Evolutionary conservation across 2,888 invertebrate genomes (phyloP).

Genomic region (Dyspetes luteomarginatus): DNA sequence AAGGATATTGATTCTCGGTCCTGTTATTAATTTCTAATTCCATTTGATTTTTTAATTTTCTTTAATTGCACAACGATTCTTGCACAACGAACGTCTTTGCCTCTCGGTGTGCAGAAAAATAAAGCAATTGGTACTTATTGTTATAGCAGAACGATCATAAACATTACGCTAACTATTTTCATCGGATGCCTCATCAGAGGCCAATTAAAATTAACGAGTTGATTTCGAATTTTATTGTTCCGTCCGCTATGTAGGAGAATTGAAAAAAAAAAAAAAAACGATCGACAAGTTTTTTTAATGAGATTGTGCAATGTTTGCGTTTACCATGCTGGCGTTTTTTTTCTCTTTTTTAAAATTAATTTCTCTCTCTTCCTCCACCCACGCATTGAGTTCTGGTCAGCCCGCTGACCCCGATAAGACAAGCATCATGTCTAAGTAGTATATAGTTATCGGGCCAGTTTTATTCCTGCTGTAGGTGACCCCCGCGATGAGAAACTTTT

Average conservation of each 20-base stretch:
- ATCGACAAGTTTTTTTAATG: conserved; percentile 44
- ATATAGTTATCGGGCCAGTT: conserved; percentile 41
- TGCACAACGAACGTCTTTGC: too few relatives aligned
- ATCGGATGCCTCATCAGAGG: not conserved
- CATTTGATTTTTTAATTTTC: too few relatives aligned
- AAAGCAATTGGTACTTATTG: too few relatives aligned
- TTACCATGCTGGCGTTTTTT: conserved; percentile 57
- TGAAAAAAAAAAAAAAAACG: conserved; percentile 15
- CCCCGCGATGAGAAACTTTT: conserved; percentile 33
- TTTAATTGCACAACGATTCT: too few relatives aligned
- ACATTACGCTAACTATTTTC: conserved; percentile 15
- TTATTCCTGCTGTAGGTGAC: conserved; percentile 11
- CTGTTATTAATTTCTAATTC: too few relatives aligned
- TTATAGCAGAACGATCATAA: too few relatives aligned
- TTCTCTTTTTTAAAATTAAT: conserved; percentile 62
- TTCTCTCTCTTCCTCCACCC: conserved; percentile 45
- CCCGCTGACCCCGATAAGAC: conserved; percentile 67
- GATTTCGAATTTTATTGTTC: conserved; percentile 40
- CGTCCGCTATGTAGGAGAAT: not conserved
- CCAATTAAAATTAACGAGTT: conserved; percentile 47
- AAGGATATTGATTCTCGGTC: too few relatives aligned
- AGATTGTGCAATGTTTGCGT: conserved; percentile 64
- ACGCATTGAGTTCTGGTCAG: conserved; percentile 63
- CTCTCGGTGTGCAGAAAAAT: too few relatives aligned
- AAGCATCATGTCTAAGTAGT: conserved; percentile 59